A percentile compares a stretch with the other conserved stretches of the same genome.
Evolutionary conservation across 2,888 invertebrate species (phyloP).

Genomic region (Caenorhabditis panamensis): DNA sequence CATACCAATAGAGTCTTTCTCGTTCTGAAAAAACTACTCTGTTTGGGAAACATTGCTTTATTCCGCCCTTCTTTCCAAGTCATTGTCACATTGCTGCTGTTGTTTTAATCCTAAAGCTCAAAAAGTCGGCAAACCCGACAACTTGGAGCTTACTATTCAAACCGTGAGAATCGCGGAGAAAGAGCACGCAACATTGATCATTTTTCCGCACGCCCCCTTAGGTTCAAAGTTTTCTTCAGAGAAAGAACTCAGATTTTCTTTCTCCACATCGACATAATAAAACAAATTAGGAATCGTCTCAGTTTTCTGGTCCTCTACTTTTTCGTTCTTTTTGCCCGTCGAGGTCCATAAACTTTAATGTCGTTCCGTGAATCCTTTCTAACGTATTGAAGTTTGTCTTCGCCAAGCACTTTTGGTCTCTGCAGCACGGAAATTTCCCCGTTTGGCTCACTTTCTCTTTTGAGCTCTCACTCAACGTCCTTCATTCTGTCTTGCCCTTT

Average conservation of each 20-base stretch:
- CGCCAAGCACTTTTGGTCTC: background rate
- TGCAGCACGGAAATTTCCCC: background rate
- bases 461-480: constrained; percentile 1
- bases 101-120: background rate
- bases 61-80: too few relatives aligned
- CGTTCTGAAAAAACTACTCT: too few relatives aligned
- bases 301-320: background rate
- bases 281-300: background rate
- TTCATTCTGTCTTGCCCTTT: background rate
- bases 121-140: background rate
- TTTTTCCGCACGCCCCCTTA: background rate
- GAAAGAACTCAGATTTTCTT: background rate
- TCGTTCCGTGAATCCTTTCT: constrained; percentile 1
- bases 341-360: constrained; percentile 6
- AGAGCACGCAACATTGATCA: background rate
- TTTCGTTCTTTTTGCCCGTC: background rate
- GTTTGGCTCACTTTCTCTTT: background rate
- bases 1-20: too few relatives aligned
- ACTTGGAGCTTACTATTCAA: background rate
- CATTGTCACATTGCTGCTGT: too few relatives aligned
- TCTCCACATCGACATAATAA: background rate
- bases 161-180: background rate
- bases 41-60: too few relatives aligned
- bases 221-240: background rate
- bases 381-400: constrained; percentile 8